A percentile compares a stretch with the other conserved stretches of the same genome.
Conservation (phyloP, 2,797 vertebrate genomes). For the Brachyalestes nurse region DNA sequence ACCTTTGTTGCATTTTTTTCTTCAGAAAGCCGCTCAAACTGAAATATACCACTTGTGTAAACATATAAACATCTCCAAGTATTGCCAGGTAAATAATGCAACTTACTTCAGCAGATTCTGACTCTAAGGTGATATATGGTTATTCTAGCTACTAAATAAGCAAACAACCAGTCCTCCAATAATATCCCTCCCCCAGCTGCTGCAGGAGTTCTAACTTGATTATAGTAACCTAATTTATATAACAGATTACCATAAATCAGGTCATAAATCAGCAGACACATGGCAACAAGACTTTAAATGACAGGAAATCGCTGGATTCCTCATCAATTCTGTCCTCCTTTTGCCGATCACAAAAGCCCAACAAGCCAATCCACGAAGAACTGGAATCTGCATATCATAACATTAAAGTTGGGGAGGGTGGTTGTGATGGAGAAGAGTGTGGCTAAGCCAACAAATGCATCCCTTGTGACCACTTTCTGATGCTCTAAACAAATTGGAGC, state of each 20-base stretch:
- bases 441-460: slow-evolving; percentile 27
- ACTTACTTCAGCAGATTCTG: slow-evolving; percentile 4
- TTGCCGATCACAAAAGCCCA: slow-evolving; percentile 45
- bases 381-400: slow-evolving; percentile 43
- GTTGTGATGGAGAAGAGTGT: neutral
- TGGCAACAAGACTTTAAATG: slow-evolving; percentile 63
- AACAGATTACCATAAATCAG: slow-evolving; percentile 68
- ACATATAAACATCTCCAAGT: neutral
- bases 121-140: slow-evolving; percentile 40
- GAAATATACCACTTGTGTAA: neutral
- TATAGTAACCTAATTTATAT: slow-evolving; percentile 72
- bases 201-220: slow-evolving; percentile 65
- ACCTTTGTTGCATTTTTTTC: too few species aligned
- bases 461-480: slow-evolving; percentile 33
- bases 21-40: neutral
- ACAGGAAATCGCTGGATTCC: slow-evolving; percentile 62
- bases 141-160: slow-evolving; percentile 49
- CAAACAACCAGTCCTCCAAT: slow-evolving; percentile 43
- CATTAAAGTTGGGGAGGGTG: slow-evolving; percentile 13
- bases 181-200: slow-evolving; percentile 32
- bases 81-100: neutral
- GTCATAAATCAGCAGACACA: slow-evolving; percentile 66
- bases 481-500: slow-evolving; percentile 45
- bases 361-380: neutral
- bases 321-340: slow-evolving; percentile 56